Percentiles rank a stretch among this genome's conserved stretches.
Evolutionary conservation across 2,797 vertebrate species (phyloP).

Genomic region (Peromyscus aztecus): DNA sequence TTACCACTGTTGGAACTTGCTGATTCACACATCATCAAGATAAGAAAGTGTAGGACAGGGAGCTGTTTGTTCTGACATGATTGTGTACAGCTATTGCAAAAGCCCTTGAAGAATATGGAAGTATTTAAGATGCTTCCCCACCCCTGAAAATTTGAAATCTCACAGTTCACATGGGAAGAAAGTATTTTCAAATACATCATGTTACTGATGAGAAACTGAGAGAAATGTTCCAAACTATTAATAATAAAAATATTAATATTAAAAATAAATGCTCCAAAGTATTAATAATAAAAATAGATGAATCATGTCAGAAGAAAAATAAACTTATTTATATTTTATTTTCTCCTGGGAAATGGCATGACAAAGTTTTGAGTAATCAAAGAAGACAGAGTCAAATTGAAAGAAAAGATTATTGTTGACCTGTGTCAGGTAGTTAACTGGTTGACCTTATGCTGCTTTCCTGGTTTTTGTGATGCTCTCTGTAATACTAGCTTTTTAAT

Average conservation of each 20-base stretch:
- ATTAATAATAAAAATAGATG: neutral
- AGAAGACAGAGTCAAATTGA: neutral
- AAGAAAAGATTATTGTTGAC: neutral
- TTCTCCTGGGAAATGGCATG: neutral
- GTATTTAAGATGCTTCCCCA: neutral
- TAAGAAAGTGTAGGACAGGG: neutral
- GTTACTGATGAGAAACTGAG: neutral
- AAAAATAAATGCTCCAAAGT: neutral
- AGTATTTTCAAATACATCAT: neutral
- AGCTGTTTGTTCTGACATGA: neutral
- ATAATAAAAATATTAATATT: neutral
- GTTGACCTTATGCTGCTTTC: constrained; percentile 17
- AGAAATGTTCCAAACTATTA: neutral
- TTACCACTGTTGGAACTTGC: neutral
- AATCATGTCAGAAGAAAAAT: constrained; percentile 40
- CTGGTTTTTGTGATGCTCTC: neutral
- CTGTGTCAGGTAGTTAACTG: neutral
- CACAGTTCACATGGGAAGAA: neutral
- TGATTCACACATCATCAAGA: neutral
- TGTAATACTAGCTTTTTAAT: neutral
- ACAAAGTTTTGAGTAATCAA: neutral
- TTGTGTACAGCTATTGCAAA: neutral
- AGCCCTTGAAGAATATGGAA: neutral
- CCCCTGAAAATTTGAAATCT: constrained; percentile 17
- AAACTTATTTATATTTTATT: neutral